Conservation (phyloP, 30 jellyfish, hydroid and myxozoan species). For the Aurelia sp. region DNA sequence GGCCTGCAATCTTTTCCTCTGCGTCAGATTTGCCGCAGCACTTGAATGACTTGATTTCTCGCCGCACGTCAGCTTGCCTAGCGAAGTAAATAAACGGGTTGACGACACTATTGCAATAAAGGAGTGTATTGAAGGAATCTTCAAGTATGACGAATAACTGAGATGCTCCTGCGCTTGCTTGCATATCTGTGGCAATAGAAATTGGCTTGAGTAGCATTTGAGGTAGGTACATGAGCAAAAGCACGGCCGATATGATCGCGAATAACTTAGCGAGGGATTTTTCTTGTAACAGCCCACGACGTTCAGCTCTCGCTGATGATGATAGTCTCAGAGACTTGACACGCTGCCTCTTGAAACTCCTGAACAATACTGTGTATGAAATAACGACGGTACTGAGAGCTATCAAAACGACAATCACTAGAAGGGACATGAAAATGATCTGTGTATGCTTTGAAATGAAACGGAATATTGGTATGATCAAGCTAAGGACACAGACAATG, state of each 20-base stretch:
- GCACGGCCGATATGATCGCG: conserved; percentile 12
- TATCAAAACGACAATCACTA: conserved; percentile 14
- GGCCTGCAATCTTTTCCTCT: neutral
- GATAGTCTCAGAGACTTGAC: conserved; percentile 1
- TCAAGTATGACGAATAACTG: conserved; percentile 9
- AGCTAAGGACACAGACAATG: neutral
- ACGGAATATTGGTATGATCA: conserved; percentile 18
- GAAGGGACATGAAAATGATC: conserved; percentile 21
- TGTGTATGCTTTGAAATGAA: conserved; percentile 15
- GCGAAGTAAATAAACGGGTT: conserved; percentile 42
- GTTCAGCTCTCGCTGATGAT: neutral
- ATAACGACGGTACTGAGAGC: conserved; percentile 1
- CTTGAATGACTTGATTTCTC: conserved; percentile 1
- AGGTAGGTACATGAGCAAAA: conserved; percentile 30
- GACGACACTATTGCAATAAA: conserved; percentile 29
- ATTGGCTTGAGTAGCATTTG: conserved; percentile 54
- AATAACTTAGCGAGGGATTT: conserved; percentile 24
- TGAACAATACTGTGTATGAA: conserved; percentile 14
- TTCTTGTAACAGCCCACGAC: conserved; percentile 15
- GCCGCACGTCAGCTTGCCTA: conserved; percentile 22
- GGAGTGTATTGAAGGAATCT: conserved; percentile 42
- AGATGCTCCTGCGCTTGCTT: neutral
- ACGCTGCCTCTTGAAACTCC: conserved; percentile 27
- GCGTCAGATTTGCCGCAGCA: neutral
- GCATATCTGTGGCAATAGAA: conserved; percentile 5